Percentiles rank a stretch among this genome's conserved stretches.
phyloP scores from a whole-genome alignment of 2,797 vertebrate species.

The Prionace glauca region DNA sequence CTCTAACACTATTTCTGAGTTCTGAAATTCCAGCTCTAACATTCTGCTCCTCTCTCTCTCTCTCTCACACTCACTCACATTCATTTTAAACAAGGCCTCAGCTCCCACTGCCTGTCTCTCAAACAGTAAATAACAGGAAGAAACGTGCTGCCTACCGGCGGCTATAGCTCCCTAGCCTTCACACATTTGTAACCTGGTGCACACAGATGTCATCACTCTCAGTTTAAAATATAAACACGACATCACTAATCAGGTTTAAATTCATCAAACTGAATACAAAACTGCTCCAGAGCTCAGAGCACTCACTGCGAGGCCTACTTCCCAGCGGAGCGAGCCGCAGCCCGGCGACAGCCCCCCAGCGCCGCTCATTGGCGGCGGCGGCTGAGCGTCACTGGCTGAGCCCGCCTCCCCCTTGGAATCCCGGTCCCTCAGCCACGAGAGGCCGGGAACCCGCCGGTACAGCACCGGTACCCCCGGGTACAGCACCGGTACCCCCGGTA shows the following conservation, averaged over 20 bases:
- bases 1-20: neutral
- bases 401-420: neutral
- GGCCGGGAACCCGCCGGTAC: too few species aligned
- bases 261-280: neutral
- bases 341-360: neutral
- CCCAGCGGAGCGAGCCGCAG: neutral
- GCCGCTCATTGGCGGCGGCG: neutral
- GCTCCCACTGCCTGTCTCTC: neutral
- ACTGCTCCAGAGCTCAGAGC: neutral
- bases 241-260: neutral
- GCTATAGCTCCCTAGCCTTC: slow-evolving; percentile 30
- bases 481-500: too few species aligned
- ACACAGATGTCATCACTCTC: neutral
- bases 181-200: neutral
- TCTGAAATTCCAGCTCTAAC: neutral
- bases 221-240: neutral
- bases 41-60: neutral
- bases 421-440: neutral
- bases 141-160: slow-evolving; percentile 19
- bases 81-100: slow-evolving; percentile 29
- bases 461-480: too few species aligned
- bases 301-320: neutral
- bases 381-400: neutral
- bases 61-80: neutral
- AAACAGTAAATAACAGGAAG: slow-evolving; percentile 14